Evolutionary conservation across 2,888 invertebrate genomes (phyloP).

Genomic region (Drosophila vallismaia): DNA sequence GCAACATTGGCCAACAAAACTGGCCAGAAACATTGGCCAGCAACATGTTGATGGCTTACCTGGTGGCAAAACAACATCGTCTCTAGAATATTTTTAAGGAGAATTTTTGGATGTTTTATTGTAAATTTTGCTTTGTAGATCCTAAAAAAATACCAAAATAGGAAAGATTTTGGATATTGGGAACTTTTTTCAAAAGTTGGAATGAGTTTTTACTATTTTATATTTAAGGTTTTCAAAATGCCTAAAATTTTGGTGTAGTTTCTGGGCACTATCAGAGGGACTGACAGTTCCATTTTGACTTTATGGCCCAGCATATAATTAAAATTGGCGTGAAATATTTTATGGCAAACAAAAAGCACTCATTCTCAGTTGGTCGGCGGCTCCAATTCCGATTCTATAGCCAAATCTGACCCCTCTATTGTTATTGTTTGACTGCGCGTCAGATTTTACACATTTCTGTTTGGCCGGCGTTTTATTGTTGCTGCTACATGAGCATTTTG

Average conservation of each 20-base stretch:
- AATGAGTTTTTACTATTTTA: too few species aligned
- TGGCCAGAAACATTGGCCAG: slow-evolving; percentile 1
- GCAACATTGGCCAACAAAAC: slow-evolving; percentile 1
- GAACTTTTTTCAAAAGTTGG: too few species aligned
- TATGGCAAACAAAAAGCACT: slow-evolving; percentile 50
- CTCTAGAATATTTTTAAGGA: neutral
- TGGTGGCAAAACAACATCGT: neutral
- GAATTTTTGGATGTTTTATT: neutral
- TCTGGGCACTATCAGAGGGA: slow-evolving; percentile 30
- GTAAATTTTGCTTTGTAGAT: too few species aligned
- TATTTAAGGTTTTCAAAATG: too few species aligned
- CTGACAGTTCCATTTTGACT: slow-evolving; percentile 36
- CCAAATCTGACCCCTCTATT: slow-evolving; percentile 45
- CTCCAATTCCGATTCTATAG: slow-evolving; percentile 34
- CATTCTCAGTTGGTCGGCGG: slow-evolving; percentile 20
- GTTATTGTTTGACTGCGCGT: slow-evolving; percentile 63
- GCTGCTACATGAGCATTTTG: slow-evolving; percentile 47
- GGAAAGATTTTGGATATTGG: too few species aligned
- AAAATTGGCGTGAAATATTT: slow-evolving; percentile 75
- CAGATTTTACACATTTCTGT: slow-evolving; percentile 70
- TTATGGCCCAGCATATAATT: slow-evolving; percentile 10
- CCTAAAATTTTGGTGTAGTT: slow-evolving; percentile 4
- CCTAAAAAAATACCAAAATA: too few species aligned
- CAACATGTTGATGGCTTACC: neutral
- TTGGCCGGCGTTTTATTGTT: slow-evolving; percentile 42